Base-by-base conservation (phyloP, 2,113 vertebrate genomes). In the Sprattus sprattus region DNA sequence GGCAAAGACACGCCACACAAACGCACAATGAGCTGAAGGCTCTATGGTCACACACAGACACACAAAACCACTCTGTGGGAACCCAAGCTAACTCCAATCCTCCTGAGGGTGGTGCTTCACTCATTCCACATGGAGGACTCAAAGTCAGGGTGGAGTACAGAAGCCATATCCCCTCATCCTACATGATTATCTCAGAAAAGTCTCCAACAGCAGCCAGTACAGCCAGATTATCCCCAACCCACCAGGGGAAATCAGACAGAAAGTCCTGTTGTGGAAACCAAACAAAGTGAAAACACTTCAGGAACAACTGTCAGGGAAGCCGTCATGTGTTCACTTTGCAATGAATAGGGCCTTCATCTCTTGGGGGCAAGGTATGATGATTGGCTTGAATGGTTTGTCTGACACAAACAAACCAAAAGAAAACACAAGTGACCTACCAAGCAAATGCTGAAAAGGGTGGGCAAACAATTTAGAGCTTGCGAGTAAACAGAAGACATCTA, bases 81-180 rank as follows among this genome's bases (percentile, higher is more conserved):
- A 84, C 15, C 2, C 32, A 18, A 83, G 9, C 81, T 75, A 50
- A 32, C 7, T 15, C 20, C 20, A n/a, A 84, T 45, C 39, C 64
- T 39, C 82, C 67, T 44, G 57, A n/a, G 60, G 85, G 49, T 44
- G 22, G 45, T 18, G 22, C 20, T 22, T 78, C 45, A 60, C 50
- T 81, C 71, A 87, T 82, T 25, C 39, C 81, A 44, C 67, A 39
- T 49, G 50, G 46, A 85, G 13, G 57, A 81, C 22, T 81, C 11
- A 71, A 71, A 71, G 64, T 6, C 64, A 32, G 67, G 67, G 67
- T 15, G 67, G 67, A 39, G 67, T 3, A 11, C 32, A 75, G 13
- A 39, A 75, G 28, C 39, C 28, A 39, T 39, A 75, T 75, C 67
- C 28, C 13, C 28, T 16, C 67, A 75, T 75, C 67, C 1, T 67